These are phyloP conservation scores for Lasioglossum baleicum DNA, from an alignment of 1,140 invertebrate genomes.

Conservation along the genomic window DNA sequence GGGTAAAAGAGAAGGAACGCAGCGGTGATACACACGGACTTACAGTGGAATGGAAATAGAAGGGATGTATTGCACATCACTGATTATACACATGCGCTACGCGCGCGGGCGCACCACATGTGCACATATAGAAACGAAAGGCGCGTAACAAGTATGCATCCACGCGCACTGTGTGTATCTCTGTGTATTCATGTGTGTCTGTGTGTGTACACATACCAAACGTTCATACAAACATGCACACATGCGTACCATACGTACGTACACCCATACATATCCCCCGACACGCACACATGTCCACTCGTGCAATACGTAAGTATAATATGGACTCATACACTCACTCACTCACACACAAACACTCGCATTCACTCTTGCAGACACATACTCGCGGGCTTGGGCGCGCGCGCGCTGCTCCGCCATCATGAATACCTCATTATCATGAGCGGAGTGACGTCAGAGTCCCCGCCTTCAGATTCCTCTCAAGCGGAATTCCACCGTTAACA, in stretches of 20 bases:
- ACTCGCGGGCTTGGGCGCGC: slow-evolving; percentile 58
- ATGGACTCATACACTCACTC: too few relatives aligned
- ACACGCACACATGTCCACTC: too few relatives aligned
- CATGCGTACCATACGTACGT: too few relatives aligned
- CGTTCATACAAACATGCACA: too few relatives aligned
- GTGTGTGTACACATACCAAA: too few relatives aligned
- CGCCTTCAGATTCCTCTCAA: slow-evolving; percentile 84
- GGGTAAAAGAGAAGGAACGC: slow-evolving; percentile 43
- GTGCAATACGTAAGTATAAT: too few relatives aligned
- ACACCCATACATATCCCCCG: too few relatives aligned
- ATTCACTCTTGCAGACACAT: slow-evolving; percentile 41
- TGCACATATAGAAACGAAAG: neutral
- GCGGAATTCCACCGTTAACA: slow-evolving; percentile 86
- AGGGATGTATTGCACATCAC: slow-evolving; percentile 41
- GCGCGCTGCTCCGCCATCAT: slow-evolving; percentile 87
- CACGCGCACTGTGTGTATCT: too few relatives aligned
- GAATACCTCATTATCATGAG: slow-evolving; percentile 90
- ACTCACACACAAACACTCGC: neutral
- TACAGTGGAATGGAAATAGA: slow-evolving; percentile 45
- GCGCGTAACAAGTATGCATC: neutral
- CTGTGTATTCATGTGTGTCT: too few relatives aligned
- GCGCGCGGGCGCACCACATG: neutral
- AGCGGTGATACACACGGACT: slow-evolving; percentile 31
- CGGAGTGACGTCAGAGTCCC: slow-evolving; percentile 86
- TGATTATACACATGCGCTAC: slow-evolving; percentile 2